Evolutionary conservation across 2,888 invertebrate species (phyloP), one percentile per base, ranked within the genome.

Genomic region (Flabesymbios commensalis): DNA sequence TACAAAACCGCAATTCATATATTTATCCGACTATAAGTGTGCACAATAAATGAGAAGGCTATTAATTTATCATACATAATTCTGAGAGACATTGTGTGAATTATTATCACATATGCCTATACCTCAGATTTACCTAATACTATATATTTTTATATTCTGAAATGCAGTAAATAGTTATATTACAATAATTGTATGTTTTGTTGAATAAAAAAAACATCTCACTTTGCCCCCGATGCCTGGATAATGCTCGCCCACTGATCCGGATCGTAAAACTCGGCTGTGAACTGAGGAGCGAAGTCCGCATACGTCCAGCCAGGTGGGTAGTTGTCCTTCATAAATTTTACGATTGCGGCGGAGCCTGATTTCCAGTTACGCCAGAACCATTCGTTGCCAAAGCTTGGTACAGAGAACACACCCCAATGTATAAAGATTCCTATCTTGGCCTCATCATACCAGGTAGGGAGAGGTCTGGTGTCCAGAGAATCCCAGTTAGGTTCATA

Each of bases 341-440:
- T 67, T 10, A 78, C 75, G 55, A 75, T 70, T 39, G 67, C 68
- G 19, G 71, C 64, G 2, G 62, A 63, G 63, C 52, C 45, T 61
- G 54, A 45, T 1, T 54, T 62, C 76, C 76, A 78, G 53, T 67
- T 31, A 31, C 72, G 71, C 80, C 82, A 83, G 63, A 83, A 79
- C 80, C 78, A 80, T 53, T 76, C 79, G 0, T 89, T 88, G 0
- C 88, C 88, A 81, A 89, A 91, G 77, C 92, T 90, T 0, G 94
- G 95, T 14, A 95, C 95, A 0, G 92, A 89, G 77, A 90, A 96
- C 0, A 95, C 91, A 0, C 95, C 95, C 93, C 94, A 95, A 76
- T 95, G 95, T 42, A 96, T 84, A 76, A 96, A 95, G 72, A 96
- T 93, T 2, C 95, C 95, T 67, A 93, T 84, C 84, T 96, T 96